Evolutionary conservation across 2,113 vertebrate species (phyloP), one percentile per base, ranked within the genome.

Genomic region (Sinocyclocheilus rhinocerous): DNA sequence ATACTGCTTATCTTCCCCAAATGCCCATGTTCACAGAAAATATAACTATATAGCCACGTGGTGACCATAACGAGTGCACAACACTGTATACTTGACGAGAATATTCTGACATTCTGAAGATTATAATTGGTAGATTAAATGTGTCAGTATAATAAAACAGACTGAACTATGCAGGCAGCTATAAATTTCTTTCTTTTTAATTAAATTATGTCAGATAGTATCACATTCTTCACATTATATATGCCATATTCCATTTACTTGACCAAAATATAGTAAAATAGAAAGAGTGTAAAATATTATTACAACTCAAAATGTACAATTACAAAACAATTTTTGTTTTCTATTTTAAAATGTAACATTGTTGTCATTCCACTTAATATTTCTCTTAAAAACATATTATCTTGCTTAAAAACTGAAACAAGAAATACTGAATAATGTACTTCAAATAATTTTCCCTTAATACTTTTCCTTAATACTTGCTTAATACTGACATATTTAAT

Each of bases 1-100:
- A 91, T 93, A 92, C 91, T 93, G 91, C 90, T 91, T 91, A 92
- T 93, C 93, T 91, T 92, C 91, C 91, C 86, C 88, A 93, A 93
- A 92, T 87, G 88, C 86, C 87, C 70, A 88, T 91, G 91, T 92
- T 90, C 87, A 90, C 67, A 91, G 88, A 92, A 87, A 89, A 91
- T 90, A 91, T 88, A 86, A 87, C 92, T 84, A 88, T 55, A 90
- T 57, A 78, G 50, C 63, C 59, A 10, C 52, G 8, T 20, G 4
- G 29, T 63, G 63, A 65, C 83, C 20, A 16, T 20, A 29, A 45
- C 20, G 24, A 80, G 36, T 50, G 8, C 52, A 81, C 59, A 80
- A 65, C 24, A 22, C 42, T 20, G 20, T 61, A 65, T 78, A 59
- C 52, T 12, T 13, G 22, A 63, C 77, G 16, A 61, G 18, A 11